These are phyloP conservation scores for Paracentrotus lividus DNA, from an alignment of 53 echinoderm and acorn worm genomes.

Conservation along the genomic window DNA sequence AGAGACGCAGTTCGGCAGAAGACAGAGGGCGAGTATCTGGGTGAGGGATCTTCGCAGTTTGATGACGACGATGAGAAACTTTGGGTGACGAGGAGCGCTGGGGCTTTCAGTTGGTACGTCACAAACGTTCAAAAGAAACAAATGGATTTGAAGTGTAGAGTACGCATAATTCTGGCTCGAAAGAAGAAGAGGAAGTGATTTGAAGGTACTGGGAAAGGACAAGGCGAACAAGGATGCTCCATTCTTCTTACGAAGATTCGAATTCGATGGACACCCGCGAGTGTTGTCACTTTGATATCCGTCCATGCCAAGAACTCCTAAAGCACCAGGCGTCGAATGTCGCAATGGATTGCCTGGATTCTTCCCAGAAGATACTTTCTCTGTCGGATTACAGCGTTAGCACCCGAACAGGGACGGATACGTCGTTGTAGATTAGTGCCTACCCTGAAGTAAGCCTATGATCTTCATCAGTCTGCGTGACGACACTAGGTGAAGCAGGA, in stretches of 20 bases:
- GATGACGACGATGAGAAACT: not conserved
- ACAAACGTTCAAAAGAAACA: not conserved
- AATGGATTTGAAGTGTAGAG: slow-evolving; percentile 56
- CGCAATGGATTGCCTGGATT: slow-evolving; percentile 73
- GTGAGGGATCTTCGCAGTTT: not conserved
- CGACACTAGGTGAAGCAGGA: not conserved
- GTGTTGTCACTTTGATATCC: slow-evolving; percentile 67
- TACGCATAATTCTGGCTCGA: slow-evolving; percentile 19
- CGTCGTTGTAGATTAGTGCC: slow-evolving; percentile 60
- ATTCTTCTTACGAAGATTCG: slow-evolving; percentile 77
- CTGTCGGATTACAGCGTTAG: slow-evolving; percentile 63
- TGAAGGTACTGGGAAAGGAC: slow-evolving; percentile 26
- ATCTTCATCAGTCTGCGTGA: slow-evolving; percentile 41
- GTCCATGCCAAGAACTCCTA: slow-evolving; percentile 61
- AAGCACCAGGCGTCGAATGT: slow-evolving; percentile 19
- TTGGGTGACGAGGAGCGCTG: slow-evolving; percentile 41
- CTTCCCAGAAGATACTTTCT: slow-evolving; percentile 67
- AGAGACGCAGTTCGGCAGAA: slow-evolving; percentile 54
- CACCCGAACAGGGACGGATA: slow-evolving; percentile 69
- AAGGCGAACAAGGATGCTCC: slow-evolving; percentile 65
- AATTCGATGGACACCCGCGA: slow-evolving; percentile 71
- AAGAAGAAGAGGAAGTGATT: slow-evolving; percentile 46
- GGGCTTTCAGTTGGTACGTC: slow-evolving; percentile 13
- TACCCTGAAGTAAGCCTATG: slow-evolving; percentile 49
- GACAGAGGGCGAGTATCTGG: not conserved